These are phyloP conservation scores for Notiomystis cincta DNA, from an alignment of 2,113 vertebrate genomes.

Conservation along the genomic window DNA sequence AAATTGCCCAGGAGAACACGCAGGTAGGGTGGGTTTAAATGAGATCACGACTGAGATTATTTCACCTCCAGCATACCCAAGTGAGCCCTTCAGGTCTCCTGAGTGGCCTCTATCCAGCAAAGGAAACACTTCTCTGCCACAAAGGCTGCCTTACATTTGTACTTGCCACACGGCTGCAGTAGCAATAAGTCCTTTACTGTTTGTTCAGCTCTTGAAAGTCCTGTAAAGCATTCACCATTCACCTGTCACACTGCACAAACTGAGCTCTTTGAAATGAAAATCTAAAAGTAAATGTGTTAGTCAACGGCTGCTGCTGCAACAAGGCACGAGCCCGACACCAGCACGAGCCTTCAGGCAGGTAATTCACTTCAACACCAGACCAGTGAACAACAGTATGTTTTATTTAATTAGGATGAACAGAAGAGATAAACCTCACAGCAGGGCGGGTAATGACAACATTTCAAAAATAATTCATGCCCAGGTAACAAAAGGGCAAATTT, in stretches of 20 bases:
- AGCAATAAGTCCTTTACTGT: slow-evolving; percentile 43
- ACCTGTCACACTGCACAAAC: slow-evolving; percentile 54
- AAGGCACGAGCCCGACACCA: not conserved
- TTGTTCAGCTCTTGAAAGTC: slow-evolving; percentile 60
- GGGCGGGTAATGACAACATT: slow-evolving; percentile 63
- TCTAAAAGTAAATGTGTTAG: slow-evolving; percentile 33
- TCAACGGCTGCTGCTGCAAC: not conserved
- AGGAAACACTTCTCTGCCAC: not conserved
- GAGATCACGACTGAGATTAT: not conserved
- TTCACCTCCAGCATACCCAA: not conserved
- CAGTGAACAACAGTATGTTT: slow-evolving; percentile 68
- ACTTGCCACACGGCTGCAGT: not conserved
- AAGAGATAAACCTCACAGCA: slow-evolving; percentile 77
- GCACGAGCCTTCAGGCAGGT: slow-evolving; percentile 67
- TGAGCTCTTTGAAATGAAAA: slow-evolving; percentile 64
- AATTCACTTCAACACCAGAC: slow-evolving; percentile 55
- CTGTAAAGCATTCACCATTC: slow-evolving; percentile 50
- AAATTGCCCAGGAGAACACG: not conserved
- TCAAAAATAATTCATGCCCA: slow-evolving; percentile 74
- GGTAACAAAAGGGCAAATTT: slow-evolving; percentile 74
- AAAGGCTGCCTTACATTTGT: not conserved
- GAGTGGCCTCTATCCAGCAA: not conserved
- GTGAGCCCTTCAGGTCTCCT: not conserved
- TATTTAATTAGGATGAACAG: slow-evolving; percentile 78
- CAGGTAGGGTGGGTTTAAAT: slow-evolving; percentile 32